Conservation (phyloP, 1,140 invertebrate species). For the Hydropsyche tenuis region DNA sequence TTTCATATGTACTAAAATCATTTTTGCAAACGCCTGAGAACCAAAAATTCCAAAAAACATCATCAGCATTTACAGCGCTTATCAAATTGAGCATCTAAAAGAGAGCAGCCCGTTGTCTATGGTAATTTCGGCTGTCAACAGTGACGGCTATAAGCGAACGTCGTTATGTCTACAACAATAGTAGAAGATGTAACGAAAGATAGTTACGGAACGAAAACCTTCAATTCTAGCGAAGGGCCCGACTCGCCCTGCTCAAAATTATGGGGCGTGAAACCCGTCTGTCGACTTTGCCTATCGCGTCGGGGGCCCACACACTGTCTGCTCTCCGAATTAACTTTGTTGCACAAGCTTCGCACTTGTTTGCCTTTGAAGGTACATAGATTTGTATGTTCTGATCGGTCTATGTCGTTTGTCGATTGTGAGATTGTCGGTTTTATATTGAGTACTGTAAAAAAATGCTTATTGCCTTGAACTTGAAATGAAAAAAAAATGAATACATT, state of each 20-base stretch:
- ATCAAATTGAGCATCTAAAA: no score
- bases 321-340: neutral
- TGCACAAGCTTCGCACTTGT: slow-evolving; percentile 16
- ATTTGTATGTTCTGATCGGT: neutral
- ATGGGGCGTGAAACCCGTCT: neutral
- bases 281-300: slow-evolving; percentile 10
- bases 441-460: no score
- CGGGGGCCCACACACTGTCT: neutral
- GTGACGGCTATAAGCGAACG: neutral
- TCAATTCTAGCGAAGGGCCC: no score
- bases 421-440: no score
- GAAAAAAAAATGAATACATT: neutral
- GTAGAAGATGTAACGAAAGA: no score
- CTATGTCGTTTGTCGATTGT: neutral
- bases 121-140: neutral
- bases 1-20: no score
- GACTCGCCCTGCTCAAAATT: neutral
- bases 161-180: no score
- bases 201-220: no score
- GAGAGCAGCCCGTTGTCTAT: slow-evolving; percentile 6
- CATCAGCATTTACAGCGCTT: no score
- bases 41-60: no score
- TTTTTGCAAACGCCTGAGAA: no score
- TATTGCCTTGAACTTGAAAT: no score
- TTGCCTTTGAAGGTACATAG: slow-evolving; percentile 10